phyloP scores from a whole-genome alignment of 1,140 invertebrate species.

The Cherax destructor region DNA sequence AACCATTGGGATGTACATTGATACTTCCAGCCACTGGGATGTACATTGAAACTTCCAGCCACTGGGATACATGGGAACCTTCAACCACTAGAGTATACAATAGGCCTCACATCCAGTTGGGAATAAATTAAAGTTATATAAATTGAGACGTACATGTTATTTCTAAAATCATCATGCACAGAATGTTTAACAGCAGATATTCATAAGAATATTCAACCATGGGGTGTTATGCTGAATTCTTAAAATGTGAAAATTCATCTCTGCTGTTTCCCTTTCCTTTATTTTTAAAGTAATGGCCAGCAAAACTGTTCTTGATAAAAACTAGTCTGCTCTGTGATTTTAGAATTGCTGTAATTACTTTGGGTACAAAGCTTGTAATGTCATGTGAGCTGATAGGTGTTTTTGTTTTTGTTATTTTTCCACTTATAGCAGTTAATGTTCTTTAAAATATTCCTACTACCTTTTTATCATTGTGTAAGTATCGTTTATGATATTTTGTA shows the following conservation, averaged over 20 bases:
- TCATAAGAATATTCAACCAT: not conserved
- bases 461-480: not conserved
- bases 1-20: not conserved
- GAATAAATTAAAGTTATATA: not conserved
- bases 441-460: conserved; percentile 5
- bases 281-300: conserved; percentile 36
- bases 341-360: conserved; percentile 46
- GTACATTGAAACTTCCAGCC: not conserved
- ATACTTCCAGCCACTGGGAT: not conserved
- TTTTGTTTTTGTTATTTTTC: conserved; percentile 27
- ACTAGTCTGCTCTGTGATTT: conserved; percentile 59
- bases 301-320: conserved; percentile 41
- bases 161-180: no score
- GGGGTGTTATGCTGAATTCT: not conserved
- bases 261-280: not conserved
- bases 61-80: not conserved
- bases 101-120: not conserved
- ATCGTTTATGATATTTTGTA: not conserved
- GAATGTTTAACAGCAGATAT: not conserved
- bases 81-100: not conserved
- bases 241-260: not conserved
- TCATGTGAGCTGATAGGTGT: conserved; percentile 9
- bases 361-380: conserved; percentile 46
- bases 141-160: not conserved
- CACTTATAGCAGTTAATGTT: not conserved